These are phyloP conservation scores for Ips nitidus DNA, from an alignment of 1,140 invertebrate genomes.

Conservation along the genomic window DNA sequence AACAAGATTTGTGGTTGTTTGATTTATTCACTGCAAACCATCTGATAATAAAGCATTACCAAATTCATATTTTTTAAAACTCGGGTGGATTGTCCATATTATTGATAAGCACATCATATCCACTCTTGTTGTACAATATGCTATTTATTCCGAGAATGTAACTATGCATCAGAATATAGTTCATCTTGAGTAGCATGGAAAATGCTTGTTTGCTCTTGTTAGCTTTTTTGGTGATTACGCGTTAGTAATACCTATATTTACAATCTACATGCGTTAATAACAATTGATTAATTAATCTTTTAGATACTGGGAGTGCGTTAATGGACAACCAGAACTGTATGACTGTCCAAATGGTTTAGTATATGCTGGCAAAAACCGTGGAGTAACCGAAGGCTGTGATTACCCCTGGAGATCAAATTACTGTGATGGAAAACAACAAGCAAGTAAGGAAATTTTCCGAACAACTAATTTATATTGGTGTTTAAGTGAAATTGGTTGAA, in stretches of 20 bases:
- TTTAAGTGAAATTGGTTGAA: not conserved
- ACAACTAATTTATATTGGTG: not conserved
- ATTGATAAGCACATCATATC: too few relatives aligned
- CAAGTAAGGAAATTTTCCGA: conserved; percentile 56
- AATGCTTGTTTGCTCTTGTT: not conserved
- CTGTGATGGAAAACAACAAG: conserved; percentile 75
- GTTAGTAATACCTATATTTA: not conserved
- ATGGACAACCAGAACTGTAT: conserved; percentile 75
- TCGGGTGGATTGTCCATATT: too few relatives aligned
- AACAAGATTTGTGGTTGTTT: too few relatives aligned
- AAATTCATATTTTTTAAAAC: too few relatives aligned
- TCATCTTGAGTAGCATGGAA: not conserved
- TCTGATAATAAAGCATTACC: too few relatives aligned
- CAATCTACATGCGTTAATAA: too few relatives aligned
- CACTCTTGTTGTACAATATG: too few relatives aligned
- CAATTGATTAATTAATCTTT: not conserved
- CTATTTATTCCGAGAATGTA: too few relatives aligned
- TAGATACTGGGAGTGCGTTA: conserved; percentile 79
- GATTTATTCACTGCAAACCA: too few relatives aligned
- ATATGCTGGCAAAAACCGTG: conserved; percentile 83
- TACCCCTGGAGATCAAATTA: conserved; percentile 88
- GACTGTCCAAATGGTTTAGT: conserved; percentile 90
- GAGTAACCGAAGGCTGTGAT: conserved; percentile 84
- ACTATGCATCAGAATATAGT: too few relatives aligned
- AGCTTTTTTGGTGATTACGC: not conserved